These are phyloP conservation scores for Parnassius orleans DNA, from an alignment of 2,888 invertebrate genomes.

Conservation along the genomic window DNA sequence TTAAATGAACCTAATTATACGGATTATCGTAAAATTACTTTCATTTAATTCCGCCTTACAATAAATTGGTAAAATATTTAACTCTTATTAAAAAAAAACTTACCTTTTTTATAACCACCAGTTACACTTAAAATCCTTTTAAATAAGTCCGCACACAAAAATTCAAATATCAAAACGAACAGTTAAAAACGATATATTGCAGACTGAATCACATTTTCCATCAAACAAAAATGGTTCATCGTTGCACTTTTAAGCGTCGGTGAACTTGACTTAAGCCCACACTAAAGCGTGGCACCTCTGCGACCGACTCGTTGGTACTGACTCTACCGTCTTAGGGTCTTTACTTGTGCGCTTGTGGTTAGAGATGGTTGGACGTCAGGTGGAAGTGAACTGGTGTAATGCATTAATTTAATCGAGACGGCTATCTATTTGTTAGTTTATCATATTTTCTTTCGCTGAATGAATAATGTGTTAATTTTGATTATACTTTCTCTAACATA, in stretches of 20 bases:
- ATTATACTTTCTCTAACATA: too few relatives aligned
- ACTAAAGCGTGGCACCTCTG: conserved; percentile 4
- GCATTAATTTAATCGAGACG: too few relatives aligned
- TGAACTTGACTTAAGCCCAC: not conserved
- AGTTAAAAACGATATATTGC: conserved; percentile 34
- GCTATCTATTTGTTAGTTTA: too few relatives aligned
- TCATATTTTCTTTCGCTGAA: too few relatives aligned
- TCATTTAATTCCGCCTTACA: too few relatives aligned
- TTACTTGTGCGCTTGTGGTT: not conserved
- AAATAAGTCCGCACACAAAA: conserved; percentile 34
- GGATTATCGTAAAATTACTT: too few relatives aligned
- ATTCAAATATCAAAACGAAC: conserved; percentile 7
- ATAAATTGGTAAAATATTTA: too few relatives aligned
- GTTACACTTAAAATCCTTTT: conserved; percentile 37
- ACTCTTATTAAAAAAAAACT: conserved; percentile 8
- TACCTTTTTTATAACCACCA: conserved; percentile 24
- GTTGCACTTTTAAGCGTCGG: conserved; percentile 31
- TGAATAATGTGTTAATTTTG: too few relatives aligned
- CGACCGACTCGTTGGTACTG: conserved; percentile 16
- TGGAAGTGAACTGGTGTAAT: not conserved
- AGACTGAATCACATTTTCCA: conserved; percentile 77
- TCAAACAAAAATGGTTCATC: conserved; percentile 73
- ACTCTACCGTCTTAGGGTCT: conserved; percentile 1
- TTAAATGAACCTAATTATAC: too few relatives aligned
- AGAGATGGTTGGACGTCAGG: not conserved